phyloP scores from a whole-genome alignment of 2,888 invertebrate species.

The Eupsilia transversa region DNA sequence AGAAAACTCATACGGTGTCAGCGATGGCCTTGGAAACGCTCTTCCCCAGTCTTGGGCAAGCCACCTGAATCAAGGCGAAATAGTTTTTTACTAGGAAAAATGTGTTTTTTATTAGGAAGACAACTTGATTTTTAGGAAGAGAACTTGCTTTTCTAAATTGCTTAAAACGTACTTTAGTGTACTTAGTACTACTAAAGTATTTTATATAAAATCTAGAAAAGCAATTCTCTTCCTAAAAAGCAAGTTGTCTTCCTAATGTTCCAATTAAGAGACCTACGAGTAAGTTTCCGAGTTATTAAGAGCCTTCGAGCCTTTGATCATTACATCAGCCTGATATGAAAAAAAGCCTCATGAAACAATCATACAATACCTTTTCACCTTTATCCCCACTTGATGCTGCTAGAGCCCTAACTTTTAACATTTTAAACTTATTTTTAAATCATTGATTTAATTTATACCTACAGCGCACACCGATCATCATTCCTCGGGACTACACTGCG shows the following conservation, averaged over 20 bases:
- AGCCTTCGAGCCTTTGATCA: too few relatives aligned
- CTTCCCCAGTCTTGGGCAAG: constrained; percentile 99
- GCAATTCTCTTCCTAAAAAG: too few relatives aligned
- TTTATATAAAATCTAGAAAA: too few relatives aligned
- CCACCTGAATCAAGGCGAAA: constrained; percentile 96
- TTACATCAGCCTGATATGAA: background rate
- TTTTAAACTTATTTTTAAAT: background rate
- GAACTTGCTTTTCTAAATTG: constrained; percentile 93
- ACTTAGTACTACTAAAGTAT: constrained; percentile 97
- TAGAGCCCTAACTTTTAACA: background rate
- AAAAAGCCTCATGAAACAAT: background rate
- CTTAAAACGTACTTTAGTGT: too few relatives aligned
- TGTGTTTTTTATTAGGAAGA: too few relatives aligned
- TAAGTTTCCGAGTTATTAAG: too few relatives aligned
- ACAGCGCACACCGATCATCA: constrained; percentile 92
- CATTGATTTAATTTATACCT: background rate
- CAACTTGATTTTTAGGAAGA: too few relatives aligned
- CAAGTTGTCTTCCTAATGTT: constrained; percentile 98
- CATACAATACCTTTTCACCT: background rate
- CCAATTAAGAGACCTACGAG: constrained; percentile 98
- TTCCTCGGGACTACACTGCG: constrained; percentile 94
- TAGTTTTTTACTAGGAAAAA: constrained; percentile 97
- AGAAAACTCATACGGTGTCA: constrained; percentile 98
- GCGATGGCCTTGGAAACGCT: constrained; percentile 96
- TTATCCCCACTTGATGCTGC: background rate